Evolutionary conservation across 2,888 invertebrate species (phyloP), one percentile per base, ranked within the genome.

Genomic region (Tanytarsus gracilentus): DNA sequence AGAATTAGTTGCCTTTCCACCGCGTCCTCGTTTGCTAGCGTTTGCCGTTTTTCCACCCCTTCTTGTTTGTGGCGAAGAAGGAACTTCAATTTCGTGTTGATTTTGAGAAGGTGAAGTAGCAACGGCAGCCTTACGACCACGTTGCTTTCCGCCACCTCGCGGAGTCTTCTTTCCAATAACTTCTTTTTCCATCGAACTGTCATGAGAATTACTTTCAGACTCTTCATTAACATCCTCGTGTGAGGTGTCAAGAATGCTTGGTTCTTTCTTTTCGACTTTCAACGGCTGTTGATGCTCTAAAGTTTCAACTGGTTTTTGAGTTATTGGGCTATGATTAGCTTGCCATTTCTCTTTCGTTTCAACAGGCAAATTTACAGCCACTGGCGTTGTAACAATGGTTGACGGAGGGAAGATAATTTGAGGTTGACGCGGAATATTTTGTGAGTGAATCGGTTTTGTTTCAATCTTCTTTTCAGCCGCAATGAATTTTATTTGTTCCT

Each of bases 1-100:
- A 77, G 77, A 70, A 68, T 74, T 77, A 63, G 69, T 63, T 21
- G 66, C 61, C 29, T 49, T 39, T 23, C 72, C 74, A 61, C 73
- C 72, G 0, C 75, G 68, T n/a, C 73, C 73, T 14, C 64, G 49
- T 11, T 51, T 36, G 4, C 49, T 39, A 23, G 56, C 62, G 7
- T 58, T 48, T 2, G 59, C 49, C 53, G 49, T 69, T 62, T 69
- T 68, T n/a, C 77, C 75, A n/a, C 75, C 73, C 4, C 81, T 73
- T 23, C 83, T 74, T 0, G 82, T 81, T 63, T 79, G 79, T 9
- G 44, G 44, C 21, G 44, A 44, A 23, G 18, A 21, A 9, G 25
- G 23, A 7, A 23, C 11, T 9, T 18, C 11, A 18, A 16, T 3
- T 21, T 55, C 51, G 5, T 27, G 30, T 30, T 7, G 14, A 5